These are phyloP conservation scores for Cyanoramphus novaezelandiae DNA, from an alignment of 2,113 vertebrate species.

Conservation along the genomic window DNA sequence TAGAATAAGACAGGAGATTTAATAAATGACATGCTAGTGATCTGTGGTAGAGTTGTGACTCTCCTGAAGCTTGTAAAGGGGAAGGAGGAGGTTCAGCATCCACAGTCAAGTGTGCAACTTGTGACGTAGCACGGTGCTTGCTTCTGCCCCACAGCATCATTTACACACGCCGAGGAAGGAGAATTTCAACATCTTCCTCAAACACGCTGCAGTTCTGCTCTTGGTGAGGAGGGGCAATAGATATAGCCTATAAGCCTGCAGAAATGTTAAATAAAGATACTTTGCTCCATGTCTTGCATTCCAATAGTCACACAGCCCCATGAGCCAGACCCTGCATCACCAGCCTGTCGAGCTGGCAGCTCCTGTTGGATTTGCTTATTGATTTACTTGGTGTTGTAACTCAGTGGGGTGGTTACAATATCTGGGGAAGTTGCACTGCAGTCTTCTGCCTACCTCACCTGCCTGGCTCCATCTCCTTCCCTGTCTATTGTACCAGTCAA, in stretches of 20 bases:
- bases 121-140: rapidly evolving
- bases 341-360: neutral
- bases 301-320: rapidly evolving
- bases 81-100: neutral
- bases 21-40: rapidly evolving
- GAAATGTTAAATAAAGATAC: neutral
- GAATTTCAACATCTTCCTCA: neutral
- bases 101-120: rapidly evolving
- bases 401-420: neutral
- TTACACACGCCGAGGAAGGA: rapidly evolving
- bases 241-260: neutral
- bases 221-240: neutral
- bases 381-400: neutral
- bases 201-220: neutral
- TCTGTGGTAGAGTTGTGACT: neutral
- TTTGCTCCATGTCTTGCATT: neutral
- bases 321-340: neutral
- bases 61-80: neutral
- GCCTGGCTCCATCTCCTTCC: neutral
- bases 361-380: neutral
- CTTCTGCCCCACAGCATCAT: neutral
- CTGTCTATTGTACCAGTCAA: neutral
- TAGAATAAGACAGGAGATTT: neutral
- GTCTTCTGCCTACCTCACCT: neutral
- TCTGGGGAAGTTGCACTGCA: neutral